Base-by-base conservation (phyloP, 2,888 invertebrate genomes). In the Sycophila texana region DNA sequence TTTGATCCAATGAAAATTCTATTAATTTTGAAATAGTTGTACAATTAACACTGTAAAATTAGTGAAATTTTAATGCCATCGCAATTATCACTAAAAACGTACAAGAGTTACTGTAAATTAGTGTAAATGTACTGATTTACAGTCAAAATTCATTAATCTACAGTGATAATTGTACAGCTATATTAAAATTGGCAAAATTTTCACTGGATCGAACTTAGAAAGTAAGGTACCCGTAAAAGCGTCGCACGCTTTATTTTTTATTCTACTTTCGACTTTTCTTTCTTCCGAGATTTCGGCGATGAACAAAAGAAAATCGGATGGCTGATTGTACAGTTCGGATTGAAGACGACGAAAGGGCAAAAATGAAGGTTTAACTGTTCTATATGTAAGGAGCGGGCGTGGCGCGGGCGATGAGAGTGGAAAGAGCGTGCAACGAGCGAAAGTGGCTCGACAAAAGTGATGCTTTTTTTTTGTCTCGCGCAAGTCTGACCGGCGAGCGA, bases 281-380 rank as follows among this genome's bases (percentile, higher is more conserved):
- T 81, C 78, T 73, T 77, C 39, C 57, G 63, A 47, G 55, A 68
- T 53, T 7, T 63, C 73, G 67, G 53, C 13, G 22, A 51, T 30
- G 26, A 5, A 18, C 13, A 51, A 20, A 58, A 26, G n/a, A n/a
- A 22, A 4, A 67, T 53, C 12, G 3, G 14, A 30, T 51, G 4
- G 2, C 18, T 18, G 57, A 47, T 26, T 18, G 39, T 39, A 39
- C 16, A 26, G 2, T 51, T 51, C 26, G 4, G 63, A 55, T 65
- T 2, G 47, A 71, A 75, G 71, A 71, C 47, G 63, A 71, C 70
- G 77, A 74, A 77, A 77, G 75, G 77, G 74, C 66, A 78, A 78
- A 74, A 81, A 60, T 81, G 51, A 75, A 79, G 71, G 60, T 75
- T 39, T 53, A 49, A 72, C 74, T 80, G 73, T 80, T 80, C 76